These are phyloP conservation scores for Takifugu flavidus DNA, from an alignment of 2,113 vertebrate genomes.

Conservation along the genomic window DNA sequence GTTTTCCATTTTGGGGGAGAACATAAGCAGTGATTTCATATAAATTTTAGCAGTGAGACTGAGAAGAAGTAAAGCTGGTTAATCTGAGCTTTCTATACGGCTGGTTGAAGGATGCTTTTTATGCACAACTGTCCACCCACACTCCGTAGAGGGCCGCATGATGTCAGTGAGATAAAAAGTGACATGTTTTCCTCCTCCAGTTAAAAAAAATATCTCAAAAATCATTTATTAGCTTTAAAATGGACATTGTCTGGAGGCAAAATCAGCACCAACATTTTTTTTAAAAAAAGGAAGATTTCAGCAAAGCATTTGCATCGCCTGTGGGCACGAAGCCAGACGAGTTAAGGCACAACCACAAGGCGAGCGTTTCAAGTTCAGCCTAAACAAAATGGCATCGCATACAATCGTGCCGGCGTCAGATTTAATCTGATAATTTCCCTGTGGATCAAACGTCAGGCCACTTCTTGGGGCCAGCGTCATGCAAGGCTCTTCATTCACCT, in stretches of 20 bases:
- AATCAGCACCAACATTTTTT: neutral
- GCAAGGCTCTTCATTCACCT: neutral
- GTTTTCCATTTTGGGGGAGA: slow-evolving; percentile 2
- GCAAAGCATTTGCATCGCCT: no score
- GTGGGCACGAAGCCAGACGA: slow-evolving; percentile 2
- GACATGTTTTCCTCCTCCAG: slow-evolving; percentile 35
- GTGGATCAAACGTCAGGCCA: slow-evolving; percentile 21
- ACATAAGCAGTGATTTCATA: neutral
- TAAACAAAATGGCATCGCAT: slow-evolving; percentile 6
- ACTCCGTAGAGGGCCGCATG: slow-evolving; percentile 41
- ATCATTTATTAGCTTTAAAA: no score
- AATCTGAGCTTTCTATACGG: slow-evolving; percentile 48
- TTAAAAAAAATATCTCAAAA: slow-evolving; percentile 9
- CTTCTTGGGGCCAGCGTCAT: slow-evolving; percentile 14
- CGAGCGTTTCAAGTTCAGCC: slow-evolving; percentile 52
- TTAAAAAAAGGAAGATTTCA: neutral
- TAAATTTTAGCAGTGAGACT: neutral
- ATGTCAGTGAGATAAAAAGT: slow-evolving; percentile 57
- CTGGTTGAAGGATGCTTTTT: slow-evolving; percentile 52
- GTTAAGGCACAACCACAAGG: slow-evolving; percentile 44
- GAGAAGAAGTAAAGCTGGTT: slow-evolving; percentile 19
- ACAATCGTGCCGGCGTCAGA: neutral
- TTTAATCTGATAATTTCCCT: neutral
- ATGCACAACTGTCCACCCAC: slow-evolving; percentile 63
- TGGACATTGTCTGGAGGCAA: neutral